Conservation (phyloP, 2,888 invertebrate genomes). For the Endotricha flammealis region DNA sequence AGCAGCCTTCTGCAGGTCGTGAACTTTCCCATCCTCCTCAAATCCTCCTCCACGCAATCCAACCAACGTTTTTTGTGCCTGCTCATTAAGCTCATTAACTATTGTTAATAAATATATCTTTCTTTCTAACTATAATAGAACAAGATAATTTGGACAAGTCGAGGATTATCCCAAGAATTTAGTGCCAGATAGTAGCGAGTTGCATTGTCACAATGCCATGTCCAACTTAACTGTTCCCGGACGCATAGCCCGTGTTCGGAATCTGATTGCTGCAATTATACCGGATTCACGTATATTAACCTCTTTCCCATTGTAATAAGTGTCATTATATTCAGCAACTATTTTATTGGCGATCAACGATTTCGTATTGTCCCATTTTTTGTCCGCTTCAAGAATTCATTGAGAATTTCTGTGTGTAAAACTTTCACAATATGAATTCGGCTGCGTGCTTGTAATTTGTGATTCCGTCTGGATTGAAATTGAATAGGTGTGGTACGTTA, state of each 20-base stretch:
- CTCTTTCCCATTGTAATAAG: constrained; percentile 17
- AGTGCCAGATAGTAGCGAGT: too few species aligned
- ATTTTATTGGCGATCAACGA: constrained; percentile 3
- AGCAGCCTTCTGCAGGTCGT: too few species aligned
- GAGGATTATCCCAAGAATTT: too few species aligned
- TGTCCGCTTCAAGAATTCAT: constrained; percentile 3
- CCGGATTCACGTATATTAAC: constrained; percentile 12
- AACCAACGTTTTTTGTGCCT: too few species aligned
- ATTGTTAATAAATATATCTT: too few species aligned
- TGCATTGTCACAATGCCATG: constrained; percentile 10
- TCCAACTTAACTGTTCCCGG: constrained; percentile 19
- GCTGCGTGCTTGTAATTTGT: not conserved
- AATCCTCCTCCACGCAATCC: too few species aligned
- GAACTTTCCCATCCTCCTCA: too few species aligned
- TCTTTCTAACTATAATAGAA: too few species aligned
- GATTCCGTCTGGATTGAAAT: too few species aligned
- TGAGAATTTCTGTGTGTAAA: not conserved
- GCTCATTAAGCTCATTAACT: too few species aligned
- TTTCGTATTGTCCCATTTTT: constrained; percentile 7
- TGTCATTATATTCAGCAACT: not conserved
- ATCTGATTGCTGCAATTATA: constrained; percentile 18
- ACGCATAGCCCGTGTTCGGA: constrained; percentile 18
- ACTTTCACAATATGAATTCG: constrained; percentile 4
- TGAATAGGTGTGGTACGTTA: too few species aligned
- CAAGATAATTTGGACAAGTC: too few species aligned